phyloP scores from a whole-genome alignment of 2,113 vertebrate species.

The Nibea coibor region DNA sequence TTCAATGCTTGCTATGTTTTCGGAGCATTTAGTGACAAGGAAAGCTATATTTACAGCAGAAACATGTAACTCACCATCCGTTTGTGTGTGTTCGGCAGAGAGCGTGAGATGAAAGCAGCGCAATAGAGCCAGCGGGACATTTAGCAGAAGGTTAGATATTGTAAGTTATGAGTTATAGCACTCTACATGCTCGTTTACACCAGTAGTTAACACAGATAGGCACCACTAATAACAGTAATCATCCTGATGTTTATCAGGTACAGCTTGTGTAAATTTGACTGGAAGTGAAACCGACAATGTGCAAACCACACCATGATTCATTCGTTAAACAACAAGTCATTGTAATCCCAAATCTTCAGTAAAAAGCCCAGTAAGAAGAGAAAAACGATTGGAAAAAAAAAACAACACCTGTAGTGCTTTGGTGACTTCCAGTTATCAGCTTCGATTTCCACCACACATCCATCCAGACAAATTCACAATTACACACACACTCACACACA shows the following conservation, averaged over 20 bases:
- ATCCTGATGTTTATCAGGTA: constrained; percentile 7
- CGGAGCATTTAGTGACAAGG: constrained; percentile 22
- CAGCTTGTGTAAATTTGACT: constrained; percentile 35
- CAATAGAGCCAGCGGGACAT: constrained; percentile 21
- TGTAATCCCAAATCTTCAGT: constrained; percentile 40
- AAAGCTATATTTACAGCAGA: constrained; percentile 74
- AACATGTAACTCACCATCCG: constrained; percentile 28
- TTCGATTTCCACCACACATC: constrained; percentile 24
- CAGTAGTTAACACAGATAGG: constrained; percentile 56
- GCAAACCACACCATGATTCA: constrained; percentile 14
- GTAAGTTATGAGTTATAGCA: constrained; percentile 30
- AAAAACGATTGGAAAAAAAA: constrained; percentile 50
- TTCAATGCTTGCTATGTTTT: constrained; percentile 31
- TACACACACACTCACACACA: constrained; percentile 39
- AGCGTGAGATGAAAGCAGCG: constrained; percentile 40
- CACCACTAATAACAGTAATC: constrained; percentile 27
- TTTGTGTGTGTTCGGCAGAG: constrained; percentile 24
- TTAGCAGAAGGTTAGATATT: constrained; percentile 49
- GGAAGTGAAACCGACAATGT: constrained; percentile 30
- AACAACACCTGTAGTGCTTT: constrained; percentile 33
- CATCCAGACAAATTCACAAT: constrained; percentile 52
- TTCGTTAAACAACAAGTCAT: constrained; percentile 36
- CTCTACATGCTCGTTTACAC: constrained; percentile 41
- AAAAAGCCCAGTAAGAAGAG: constrained; percentile 54
- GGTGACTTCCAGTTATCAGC: constrained; percentile 47